Conservation (phyloP, 1,140 invertebrate genomes). For the Papilio machaon region DNA sequence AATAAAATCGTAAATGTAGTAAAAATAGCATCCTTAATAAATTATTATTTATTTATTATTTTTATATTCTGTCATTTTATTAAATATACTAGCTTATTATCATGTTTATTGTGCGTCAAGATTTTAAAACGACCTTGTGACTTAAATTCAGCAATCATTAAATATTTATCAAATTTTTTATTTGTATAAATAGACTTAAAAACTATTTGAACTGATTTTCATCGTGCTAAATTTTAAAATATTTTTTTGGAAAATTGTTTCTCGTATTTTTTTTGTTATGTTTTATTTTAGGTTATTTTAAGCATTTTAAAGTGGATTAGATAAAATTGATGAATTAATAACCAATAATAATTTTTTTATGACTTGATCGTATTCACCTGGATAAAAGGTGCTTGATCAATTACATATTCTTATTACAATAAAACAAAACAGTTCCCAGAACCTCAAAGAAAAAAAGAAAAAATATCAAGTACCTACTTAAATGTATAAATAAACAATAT, state of each 20-base stretch:
- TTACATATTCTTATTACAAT: neutral
- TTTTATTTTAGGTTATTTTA: no score
- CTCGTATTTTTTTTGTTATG: no score
- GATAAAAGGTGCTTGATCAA: no score
- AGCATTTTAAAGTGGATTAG: no score
- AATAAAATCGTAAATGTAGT: neutral
- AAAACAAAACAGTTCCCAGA: neutral
- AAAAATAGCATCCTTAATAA: neutral
- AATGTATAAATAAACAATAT: slow-evolving; percentile 16
- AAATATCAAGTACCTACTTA: neutral
- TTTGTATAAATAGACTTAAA: neutral
- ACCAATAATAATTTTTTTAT: no score
- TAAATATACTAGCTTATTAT: neutral
- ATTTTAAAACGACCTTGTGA: slow-evolving; percentile 3
- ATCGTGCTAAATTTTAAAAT: neutral
- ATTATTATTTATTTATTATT: neutral
- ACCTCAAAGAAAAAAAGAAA: neutral
- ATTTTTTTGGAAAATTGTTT: no score
- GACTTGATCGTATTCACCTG: no score
- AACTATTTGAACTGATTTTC: neutral
- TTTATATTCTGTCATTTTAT: neutral
- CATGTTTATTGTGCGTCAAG: neutral
- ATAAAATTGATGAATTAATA: neutral
- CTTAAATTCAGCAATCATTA: neutral
- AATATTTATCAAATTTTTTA: neutral